Base-by-base conservation (phyloP, 2,113 vertebrate species). In the Otus sunia region DNA sequence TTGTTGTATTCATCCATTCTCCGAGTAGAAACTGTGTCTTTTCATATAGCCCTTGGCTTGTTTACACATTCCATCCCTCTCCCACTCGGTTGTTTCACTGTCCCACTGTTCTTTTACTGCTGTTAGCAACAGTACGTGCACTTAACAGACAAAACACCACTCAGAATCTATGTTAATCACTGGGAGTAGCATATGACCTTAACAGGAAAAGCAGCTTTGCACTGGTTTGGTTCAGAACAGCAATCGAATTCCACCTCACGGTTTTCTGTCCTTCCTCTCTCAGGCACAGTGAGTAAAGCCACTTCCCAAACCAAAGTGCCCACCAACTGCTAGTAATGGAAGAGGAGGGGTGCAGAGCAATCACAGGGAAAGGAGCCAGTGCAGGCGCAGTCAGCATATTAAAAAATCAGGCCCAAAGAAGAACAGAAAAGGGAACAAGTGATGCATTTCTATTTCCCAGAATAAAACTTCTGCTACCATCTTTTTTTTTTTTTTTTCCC, bases 51-150 rank as follows among this genome's bases (percentile, higher is more conserved):
- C 66, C 39, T 78, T 71, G 86, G 47, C 43, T 68, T 88, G 50
- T 88, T 94, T 83, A 83, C 82, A 80, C 53, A 90, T 83, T 92
- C 60, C 60, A n/a, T 89, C 52, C n/a, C 56, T 78, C 91, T 82
- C 77, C 69, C 66, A 52, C 66, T 87, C 73, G 53, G 47, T 2
- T 68, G 23, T 83, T 93, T 73, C 66, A 64, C 80, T 91, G 78
- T 60, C n/a, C 91, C 84, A 68, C 68, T 91, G 60, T 55, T 81
- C 80, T 89, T 87, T 78, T 56, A 74, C 80, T 82, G 84, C 76
- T 64, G 32, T 52, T 78, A 92, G 82, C 85, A 75, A 90, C 6
- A 1, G 66, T 55, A 67, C 0, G 1, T 67, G 60, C 39, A 59
- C 84, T 94, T 87, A 18, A 91, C 4, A 94, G 86, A 81, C 84